Evolutionary conservation across 2,113 vertebrate genomes (phyloP).

Genomic region (Scomber colias): DNA sequence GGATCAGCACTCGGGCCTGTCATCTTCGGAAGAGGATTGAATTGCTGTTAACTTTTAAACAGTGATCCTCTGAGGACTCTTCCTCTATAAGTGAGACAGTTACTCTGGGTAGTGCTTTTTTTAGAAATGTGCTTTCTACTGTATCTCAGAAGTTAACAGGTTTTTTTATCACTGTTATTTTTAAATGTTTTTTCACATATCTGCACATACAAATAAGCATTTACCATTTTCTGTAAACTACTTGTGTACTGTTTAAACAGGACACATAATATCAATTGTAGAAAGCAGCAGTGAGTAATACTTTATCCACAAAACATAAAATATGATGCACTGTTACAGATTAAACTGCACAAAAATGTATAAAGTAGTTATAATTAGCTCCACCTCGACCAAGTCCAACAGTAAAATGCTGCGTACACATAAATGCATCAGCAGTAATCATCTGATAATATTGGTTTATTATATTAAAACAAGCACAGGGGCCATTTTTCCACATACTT

Average conservation of each 20-base stretch:
- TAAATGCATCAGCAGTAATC: too few species aligned
- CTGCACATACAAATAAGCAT: neutral
- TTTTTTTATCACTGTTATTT: neutral
- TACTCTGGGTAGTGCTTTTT: neutral
- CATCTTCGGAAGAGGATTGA: constrained; percentile 17
- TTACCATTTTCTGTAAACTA: neutral
- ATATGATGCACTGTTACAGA: too few species aligned
- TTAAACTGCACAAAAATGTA: too few species aligned
- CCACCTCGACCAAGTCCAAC: too few species aligned
- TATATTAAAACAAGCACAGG: too few species aligned
- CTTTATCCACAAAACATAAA: too few species aligned
- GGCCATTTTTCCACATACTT: too few species aligned
- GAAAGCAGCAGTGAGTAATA: too few species aligned
- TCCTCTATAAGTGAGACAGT: neutral
- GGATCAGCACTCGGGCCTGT: constrained; percentile 21
- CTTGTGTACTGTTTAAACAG: neutral
- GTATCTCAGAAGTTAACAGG: neutral
- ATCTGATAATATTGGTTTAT: too few species aligned
- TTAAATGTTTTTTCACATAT: too few species aligned
- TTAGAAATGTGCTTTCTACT: neutral
- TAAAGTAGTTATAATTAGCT: too few species aligned
- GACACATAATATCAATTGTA: neutral
- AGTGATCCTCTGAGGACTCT: neutral
- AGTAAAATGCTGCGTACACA: too few species aligned
- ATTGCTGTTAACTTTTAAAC: constrained; percentile 28